These are phyloP conservation scores for Halocaridina rubra DNA, from an alignment of 2,888 invertebrate species.

Conservation along the genomic window DNA sequence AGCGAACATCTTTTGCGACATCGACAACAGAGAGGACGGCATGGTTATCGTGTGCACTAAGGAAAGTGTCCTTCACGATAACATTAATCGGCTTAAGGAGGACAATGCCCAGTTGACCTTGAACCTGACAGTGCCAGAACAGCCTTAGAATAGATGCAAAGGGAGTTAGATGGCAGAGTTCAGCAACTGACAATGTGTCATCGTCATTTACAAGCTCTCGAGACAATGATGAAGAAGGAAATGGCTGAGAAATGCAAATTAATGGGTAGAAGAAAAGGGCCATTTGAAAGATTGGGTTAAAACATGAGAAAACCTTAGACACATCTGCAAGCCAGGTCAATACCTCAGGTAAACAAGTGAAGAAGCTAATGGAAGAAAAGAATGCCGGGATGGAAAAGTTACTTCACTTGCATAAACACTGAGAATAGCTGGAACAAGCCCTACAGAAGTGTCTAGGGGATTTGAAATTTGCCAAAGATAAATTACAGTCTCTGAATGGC, in stretches of 20 bases:
- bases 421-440: neutral
- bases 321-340: neutral
- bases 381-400: neutral
- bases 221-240: conserved; percentile 44
- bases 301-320: neutral
- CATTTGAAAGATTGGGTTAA: conserved; percentile 24
- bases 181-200: conserved; percentile 41
- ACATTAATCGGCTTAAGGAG: neutral
- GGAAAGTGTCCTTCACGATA: conserved; percentile 26
- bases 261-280: conserved; percentile 49
- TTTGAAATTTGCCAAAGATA: neutral
- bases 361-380: neutral
- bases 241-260: conserved; percentile 33
- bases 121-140: no score
- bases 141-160: neutral
- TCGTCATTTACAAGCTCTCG: conserved; percentile 36
- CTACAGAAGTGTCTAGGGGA: neutral
- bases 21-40: conserved; percentile 25
- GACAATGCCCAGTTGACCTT: neutral
- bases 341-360: neutral
- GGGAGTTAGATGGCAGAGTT: conserved; percentile 10
- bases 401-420: neutral
- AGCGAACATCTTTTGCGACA: conserved; percentile 5
- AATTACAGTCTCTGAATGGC: neutral
- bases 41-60: conserved; percentile 27